phyloP scores from a whole-genome alignment of 2,888 invertebrate genomes.

The Drosophila limbata region DNA sequence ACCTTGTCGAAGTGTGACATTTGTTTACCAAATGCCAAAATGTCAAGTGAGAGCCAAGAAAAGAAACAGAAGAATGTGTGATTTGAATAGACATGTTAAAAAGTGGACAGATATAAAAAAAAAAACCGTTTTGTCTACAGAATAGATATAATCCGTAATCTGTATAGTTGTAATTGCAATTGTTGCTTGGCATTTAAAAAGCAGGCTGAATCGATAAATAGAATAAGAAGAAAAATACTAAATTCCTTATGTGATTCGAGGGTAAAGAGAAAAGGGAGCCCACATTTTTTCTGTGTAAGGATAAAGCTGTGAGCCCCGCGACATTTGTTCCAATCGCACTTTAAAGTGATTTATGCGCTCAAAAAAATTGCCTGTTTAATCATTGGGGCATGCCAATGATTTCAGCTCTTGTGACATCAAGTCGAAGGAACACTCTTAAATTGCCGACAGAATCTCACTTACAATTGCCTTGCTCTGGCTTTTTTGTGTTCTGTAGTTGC shows the following conservation, averaged over 20 bases:
- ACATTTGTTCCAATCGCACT: conserved; percentile 82
- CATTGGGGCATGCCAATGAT: conserved; percentile 41
- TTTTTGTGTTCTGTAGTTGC: conserved; percentile 57
- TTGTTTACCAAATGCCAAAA: conserved; percentile 53
- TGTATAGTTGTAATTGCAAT: conserved; percentile 32
- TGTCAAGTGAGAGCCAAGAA: conserved; percentile 36
- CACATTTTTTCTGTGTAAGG: conserved; percentile 25
- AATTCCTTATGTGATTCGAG: conserved; percentile 21
- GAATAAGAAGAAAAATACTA: conserved; percentile 31
- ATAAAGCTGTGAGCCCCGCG: conserved; percentile 45
- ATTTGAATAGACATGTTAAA: conserved; percentile 54
- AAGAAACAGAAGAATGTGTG: conserved; percentile 46
- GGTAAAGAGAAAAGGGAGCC: background rate
- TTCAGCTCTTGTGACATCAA: conserved; percentile 17
- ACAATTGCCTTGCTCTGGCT: conserved; percentile 38
- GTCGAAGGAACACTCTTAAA: conserved; percentile 21
- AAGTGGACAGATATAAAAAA: conserved; percentile 43
- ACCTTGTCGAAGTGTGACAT: conserved; percentile 46
- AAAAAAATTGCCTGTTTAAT: conserved; percentile 61
- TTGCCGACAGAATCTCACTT: conserved; percentile 50
- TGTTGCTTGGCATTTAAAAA: conserved; percentile 50
- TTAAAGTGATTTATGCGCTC: conserved; percentile 83
- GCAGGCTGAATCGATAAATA: conserved; percentile 45
- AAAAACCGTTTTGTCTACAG: conserved; percentile 13
- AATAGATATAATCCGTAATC: conserved; percentile 25